A percentile compares a stretch with the other conserved stretches of the same genome.
Evolutionary conservation across 2,888 invertebrate species (phyloP).

Genomic region (Gastracanthus pulcherrimus): DNA sequence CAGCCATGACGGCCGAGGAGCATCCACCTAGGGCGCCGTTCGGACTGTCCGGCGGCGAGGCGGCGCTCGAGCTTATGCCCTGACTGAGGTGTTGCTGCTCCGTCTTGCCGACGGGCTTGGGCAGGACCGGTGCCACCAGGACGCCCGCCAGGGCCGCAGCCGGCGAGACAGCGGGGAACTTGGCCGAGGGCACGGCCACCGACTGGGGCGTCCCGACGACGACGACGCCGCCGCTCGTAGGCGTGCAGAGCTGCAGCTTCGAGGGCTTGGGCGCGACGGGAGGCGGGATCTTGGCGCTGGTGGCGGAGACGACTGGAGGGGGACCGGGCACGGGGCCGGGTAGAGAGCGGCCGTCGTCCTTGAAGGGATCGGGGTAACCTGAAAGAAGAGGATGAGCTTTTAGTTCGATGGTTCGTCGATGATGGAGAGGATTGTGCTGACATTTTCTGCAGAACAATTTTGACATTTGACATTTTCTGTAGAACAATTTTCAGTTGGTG

Average conservation of each 20-base stretch:
- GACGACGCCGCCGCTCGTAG: conserved; percentile 65
- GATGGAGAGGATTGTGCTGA: too few species aligned
- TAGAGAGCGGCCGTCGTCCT: conserved; percentile 78
- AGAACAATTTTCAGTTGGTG: too few species aligned
- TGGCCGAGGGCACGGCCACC: too few species aligned
- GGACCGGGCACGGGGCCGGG: conserved; percentile 67
- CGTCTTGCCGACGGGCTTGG: conserved; percentile 72
- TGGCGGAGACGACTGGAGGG: conserved; percentile 68
- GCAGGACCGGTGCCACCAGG: conserved; percentile 63
- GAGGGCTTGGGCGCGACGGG: conserved; percentile 73
- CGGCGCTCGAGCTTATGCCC: conserved; percentile 72
- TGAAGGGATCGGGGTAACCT: conserved; percentile 86
- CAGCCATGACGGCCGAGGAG: too few species aligned
- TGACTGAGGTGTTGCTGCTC: conserved; percentile 75
- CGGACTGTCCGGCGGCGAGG: conserved; percentile 75
- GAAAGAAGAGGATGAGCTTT: too few species aligned
- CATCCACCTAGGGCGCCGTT: too few species aligned
- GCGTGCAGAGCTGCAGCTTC: conserved; percentile 68
- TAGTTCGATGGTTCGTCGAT: too few species aligned
- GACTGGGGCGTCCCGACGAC: too few species aligned
- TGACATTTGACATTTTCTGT: too few species aligned
- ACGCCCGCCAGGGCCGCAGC: too few species aligned
- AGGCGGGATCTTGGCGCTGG: conserved; percentile 74
- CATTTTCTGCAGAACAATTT: too few species aligned
- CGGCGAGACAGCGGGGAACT: too few species aligned